Evolutionary conservation across 2,797 vertebrate species (phyloP).

Genomic region (Lagocephalus sceleratus): DNA sequence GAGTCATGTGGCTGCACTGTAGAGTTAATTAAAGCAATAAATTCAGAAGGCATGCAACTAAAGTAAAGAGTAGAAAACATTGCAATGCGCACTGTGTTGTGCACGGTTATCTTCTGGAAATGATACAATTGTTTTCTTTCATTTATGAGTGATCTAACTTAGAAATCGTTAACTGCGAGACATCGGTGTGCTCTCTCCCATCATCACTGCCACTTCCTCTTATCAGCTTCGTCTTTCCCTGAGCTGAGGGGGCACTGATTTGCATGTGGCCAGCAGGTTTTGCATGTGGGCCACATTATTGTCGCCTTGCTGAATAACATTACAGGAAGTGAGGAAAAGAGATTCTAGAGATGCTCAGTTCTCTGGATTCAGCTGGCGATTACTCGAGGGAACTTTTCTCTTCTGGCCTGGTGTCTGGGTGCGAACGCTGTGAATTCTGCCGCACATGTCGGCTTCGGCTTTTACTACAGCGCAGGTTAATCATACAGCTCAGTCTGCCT

Average conservation of each 20-base stretch:
- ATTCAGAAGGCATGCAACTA: constrained; percentile 5
- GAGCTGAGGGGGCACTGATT: constrained; percentile 34
- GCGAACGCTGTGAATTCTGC: constrained; percentile 2
- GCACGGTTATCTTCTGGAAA: background rate
- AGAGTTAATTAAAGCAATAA: constrained; percentile 4
- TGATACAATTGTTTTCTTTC: constrained; percentile 17
- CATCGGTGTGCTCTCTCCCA: constrained; percentile 16
- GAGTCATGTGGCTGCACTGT: constrained; percentile 54
- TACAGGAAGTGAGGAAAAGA: constrained; percentile 50
- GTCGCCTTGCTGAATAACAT: constrained; percentile 74
- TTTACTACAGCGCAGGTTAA: constrained; percentile 49
- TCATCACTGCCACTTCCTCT: constrained; percentile 47
- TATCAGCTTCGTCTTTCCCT: constrained; percentile 36
- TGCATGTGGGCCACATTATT: constrained; percentile 70
- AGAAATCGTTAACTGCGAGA: constrained; percentile 26
- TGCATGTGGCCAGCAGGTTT: constrained; percentile 66
- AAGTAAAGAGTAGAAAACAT: constrained; percentile 14
- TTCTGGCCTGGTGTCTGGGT: constrained; percentile 18
- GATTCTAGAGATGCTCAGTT: constrained; percentile 10
- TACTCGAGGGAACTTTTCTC: constrained; percentile 28
- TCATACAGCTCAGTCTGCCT: constrained; percentile 50
- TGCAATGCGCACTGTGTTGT: background rate
- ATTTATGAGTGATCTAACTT: constrained; percentile 37
- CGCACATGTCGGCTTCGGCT: constrained; percentile 38
- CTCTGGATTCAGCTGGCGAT: constrained; percentile 1